Conservation (phyloP, 1,140 invertebrate genomes). For the Saccostrea cuccullata region DNA sequence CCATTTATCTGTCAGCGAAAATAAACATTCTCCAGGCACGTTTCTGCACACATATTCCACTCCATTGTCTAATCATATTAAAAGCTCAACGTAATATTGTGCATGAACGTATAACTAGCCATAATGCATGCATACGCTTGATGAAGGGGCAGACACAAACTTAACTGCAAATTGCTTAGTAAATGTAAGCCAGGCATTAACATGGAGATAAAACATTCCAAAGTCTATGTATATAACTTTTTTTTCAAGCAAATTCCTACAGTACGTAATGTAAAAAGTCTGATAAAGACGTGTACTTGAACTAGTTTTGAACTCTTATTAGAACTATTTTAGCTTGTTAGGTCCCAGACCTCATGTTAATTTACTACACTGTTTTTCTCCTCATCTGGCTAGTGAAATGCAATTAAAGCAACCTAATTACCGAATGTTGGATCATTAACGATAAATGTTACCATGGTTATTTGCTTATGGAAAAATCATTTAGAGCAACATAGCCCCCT, state of each 20-base stretch:
- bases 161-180: neutral
- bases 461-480: slow-evolving; percentile 27
- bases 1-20: neutral
- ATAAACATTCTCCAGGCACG: neutral
- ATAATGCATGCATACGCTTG: neutral
- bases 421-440: neutral
- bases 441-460: slow-evolving; percentile 14
- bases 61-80: slow-evolving; percentile 3
- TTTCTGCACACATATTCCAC: neutral
- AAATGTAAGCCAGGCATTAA: neutral
- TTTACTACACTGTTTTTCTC: neutral
- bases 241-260: neutral
- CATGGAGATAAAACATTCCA: neutral
- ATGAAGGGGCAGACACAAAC: neutral
- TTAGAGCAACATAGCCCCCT: neutral
- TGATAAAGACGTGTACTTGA: neutral
- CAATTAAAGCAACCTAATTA: slow-evolving; percentile 6
- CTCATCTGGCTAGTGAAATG: slow-evolving; percentile 1
- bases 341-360: neutral
- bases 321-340: neutral
- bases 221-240: neutral
- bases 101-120: neutral
- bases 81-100: neutral
- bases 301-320: neutral
- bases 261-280: neutral